Evolutionary conservation across 2,888 invertebrate genomes (phyloP), one percentile per base, ranked within the genome.

Genomic region (Drosophila monieri): DNA sequence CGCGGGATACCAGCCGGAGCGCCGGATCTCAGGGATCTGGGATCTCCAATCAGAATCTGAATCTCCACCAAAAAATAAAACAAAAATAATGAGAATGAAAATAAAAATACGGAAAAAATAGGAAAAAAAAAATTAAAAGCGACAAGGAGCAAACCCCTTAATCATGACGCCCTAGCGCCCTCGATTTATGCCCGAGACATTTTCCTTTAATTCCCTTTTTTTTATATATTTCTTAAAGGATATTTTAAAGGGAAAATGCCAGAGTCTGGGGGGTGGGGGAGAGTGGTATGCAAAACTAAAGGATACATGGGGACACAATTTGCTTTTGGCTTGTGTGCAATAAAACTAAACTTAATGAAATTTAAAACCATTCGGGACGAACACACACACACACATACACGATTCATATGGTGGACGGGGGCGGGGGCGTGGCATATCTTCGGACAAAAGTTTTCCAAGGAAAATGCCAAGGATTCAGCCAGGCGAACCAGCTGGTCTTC

Each of bases 1-100:
- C 89, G 88, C 80, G 90, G 89, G 90, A 89, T 88, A 90, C 89
- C 88, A 78, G 80, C 77, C 76, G 70, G 76, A 68, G 43, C 30
- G 30, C 59, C 44, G 25, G 35, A 44, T 15, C 43, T 43, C 54
- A 43, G 32, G 55, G 25, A 75, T 73, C 74, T 69, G 72, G 73
- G 69, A 62, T 65, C 18, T 25, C 49, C 43, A 39, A 54, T 59
- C 60, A 41, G 47, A 23, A 61, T 61, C 61, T 23, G 46, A 30
- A 60, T 61, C 43, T 43, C 39, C 44, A 10, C 18, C 37, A 53
- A 23, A 35, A 14, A 46, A 55, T 65, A 60, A 60, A 59, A 51
- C 10, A 46, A 54, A 54, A 74, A 85, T 85, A 80, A 86, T 81
- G 76, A 87, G 79, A 83, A 81, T 60, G 61, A 77, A 85, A 81